A percentile compares a stretch with the other conserved stretches of the same genome.
phyloP scores from a whole-genome alignment of 2,113 vertebrate species.

The Gnathonemus echidnorhynchus region DNA sequence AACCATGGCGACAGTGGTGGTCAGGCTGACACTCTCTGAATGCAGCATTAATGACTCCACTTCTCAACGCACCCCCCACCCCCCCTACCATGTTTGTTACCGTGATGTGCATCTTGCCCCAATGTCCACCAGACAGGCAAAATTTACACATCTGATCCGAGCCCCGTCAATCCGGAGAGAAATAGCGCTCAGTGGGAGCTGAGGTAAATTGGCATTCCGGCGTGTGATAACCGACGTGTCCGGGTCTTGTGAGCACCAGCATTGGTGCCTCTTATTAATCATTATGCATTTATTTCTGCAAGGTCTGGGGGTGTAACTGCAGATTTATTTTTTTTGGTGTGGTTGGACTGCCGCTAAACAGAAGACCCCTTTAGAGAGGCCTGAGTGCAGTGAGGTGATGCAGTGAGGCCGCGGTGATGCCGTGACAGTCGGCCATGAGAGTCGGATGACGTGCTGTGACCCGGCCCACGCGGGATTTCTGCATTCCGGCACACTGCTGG shows the following conservation, averaged over 20 bases:
- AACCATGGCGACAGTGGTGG: neutral
- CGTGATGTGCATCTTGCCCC: neutral
- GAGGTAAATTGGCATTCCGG: conserved; percentile 21
- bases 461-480: neutral
- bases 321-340: neutral
- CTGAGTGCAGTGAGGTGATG: neutral
- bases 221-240: conserved; percentile 26
- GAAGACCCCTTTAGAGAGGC: neutral
- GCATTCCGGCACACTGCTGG: neutral
- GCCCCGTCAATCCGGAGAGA: conserved; percentile 39
- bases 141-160: conserved; percentile 47
- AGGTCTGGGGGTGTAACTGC: neutral
- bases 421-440: neutral
- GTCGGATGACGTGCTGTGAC: neutral
- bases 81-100: neutral
- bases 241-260: conserved; percentile 9
- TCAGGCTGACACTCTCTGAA: neutral
- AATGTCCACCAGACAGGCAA: conserved; percentile 38
- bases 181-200: conserved; percentile 23
- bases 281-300: conserved; percentile 20
- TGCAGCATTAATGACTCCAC: neutral
- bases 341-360: neutral
- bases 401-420: neutral
- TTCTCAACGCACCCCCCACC: neutral
- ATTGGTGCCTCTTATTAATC: conserved; percentile 11